Evolutionary conservation across 2,888 invertebrate genomes (phyloP), one percentile per base, ranked within the genome.

Genomic region (Drosophila macrospina): DNA sequence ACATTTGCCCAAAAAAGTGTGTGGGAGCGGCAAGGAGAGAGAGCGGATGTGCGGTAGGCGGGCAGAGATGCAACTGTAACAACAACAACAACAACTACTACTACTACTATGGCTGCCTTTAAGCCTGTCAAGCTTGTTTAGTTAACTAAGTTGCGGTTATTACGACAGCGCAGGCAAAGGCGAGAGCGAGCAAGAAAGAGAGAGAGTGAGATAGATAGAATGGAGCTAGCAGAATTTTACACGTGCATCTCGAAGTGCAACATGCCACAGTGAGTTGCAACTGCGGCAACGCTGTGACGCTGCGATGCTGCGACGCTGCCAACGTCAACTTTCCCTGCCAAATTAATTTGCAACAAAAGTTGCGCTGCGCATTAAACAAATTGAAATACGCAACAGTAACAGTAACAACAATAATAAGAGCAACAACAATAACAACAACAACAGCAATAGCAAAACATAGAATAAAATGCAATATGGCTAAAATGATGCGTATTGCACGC

Each of bases 61-160:
- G 20, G 20, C 20, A 50, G 37, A 28, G 36, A 41, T 60, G 56
- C 60, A 68, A 60, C 73, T 72, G 63, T 37, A 42, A 15, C 45
- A 70, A 26, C 48, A 59, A 42, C 42, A 52, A 39, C 41, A 69
- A 62, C 34, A 60, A 15, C 32, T 55, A 37, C 51, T 56, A 55
- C 24, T 41, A 42, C 54, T 16, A 41, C 41, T 41, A 32, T 54
- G 16, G 28, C 28, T 30, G 45, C 51, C 34, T 51, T 55, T 44
- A 55, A 65, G 72, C 63, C 83, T 83, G 83, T 83, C 80, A 83
- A 55, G 81, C 79, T 73, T 86, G 86, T 85, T 85, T 85, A 85
- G 86, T 85, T 85, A 86, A 85, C 86, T 85, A 85, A 85, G 85
- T 85, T 85, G 87, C 78, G 86, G 86, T 84, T 85, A 85, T 85